phyloP scores from a whole-genome alignment of 2,888 invertebrate species.

The Amphipyra tragopoginis region DNA sequence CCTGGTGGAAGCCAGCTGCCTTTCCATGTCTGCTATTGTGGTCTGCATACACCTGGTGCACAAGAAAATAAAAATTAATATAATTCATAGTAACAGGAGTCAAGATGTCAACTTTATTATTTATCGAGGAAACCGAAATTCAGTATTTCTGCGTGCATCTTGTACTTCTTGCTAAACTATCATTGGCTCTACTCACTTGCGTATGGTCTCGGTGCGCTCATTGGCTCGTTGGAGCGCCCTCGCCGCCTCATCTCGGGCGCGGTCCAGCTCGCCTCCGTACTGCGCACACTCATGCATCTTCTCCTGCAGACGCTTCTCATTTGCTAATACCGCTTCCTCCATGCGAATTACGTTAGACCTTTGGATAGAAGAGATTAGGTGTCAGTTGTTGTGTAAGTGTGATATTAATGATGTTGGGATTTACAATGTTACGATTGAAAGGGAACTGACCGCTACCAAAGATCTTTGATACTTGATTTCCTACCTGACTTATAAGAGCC shows the following conservation, averaged over 20 bases:
- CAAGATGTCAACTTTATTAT: neutral
- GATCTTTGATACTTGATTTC: too few species aligned
- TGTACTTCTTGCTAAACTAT: too few species aligned
- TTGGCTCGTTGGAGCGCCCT: conserved; percentile 91
- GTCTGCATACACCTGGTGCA: conserved; percentile 89
- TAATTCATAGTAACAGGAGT: neutral
- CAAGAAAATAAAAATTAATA: neutral
- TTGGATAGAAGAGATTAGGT: neutral
- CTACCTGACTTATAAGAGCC: too few species aligned
- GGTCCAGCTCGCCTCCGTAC: conserved; percentile 91
- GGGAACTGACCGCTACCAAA: too few species aligned
- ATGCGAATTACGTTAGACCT: conserved; percentile 86
- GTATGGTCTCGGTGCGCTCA: conserved; percentile 91
- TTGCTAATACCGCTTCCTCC: conserved; percentile 90
- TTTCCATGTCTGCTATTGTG: conserved; percentile 92
- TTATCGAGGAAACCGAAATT: too few species aligned
- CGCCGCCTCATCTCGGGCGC: conserved; percentile 92
- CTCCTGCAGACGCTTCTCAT: conserved; percentile 91
- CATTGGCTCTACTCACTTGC: conserved; percentile 78
- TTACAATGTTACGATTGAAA: too few species aligned
- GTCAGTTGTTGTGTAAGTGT: neutral
- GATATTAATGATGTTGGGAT: too few species aligned
- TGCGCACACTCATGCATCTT: conserved; percentile 92
- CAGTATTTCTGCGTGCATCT: too few species aligned
- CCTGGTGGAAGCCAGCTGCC: conserved; percentile 91